Evolutionary conservation across 2,797 vertebrate species (phyloP).

Genomic region (Podarcis lilfordi): DNA sequence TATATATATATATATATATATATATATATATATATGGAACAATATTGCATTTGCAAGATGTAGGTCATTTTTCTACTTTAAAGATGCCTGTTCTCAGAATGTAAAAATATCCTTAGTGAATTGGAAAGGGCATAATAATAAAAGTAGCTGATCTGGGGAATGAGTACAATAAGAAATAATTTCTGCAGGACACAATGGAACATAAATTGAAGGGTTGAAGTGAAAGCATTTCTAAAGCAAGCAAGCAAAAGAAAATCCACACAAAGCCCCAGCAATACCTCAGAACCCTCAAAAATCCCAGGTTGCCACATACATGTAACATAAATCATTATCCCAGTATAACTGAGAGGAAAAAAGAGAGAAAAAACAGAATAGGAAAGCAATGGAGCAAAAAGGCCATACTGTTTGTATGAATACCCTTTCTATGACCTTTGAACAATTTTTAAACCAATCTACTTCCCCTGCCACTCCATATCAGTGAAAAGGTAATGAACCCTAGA

Average conservation of each 20-base stretch:
- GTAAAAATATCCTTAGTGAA: slow-evolving; percentile 53
- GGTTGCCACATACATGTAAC: slow-evolving; percentile 19
- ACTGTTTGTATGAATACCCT: slow-evolving; percentile 51
- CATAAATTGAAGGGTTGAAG: slow-evolving; percentile 59
- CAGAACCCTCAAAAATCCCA: not conserved
- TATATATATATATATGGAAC: not conserved
- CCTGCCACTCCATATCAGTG: slow-evolving; percentile 41
- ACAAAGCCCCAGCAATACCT: not conserved
- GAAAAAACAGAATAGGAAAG: not conserved
- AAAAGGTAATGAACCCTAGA: slow-evolving; percentile 42
- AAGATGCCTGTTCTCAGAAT: slow-evolving; percentile 53
- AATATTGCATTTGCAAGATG: slow-evolving; percentile 9
- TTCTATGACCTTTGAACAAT: slow-evolving; percentile 43
- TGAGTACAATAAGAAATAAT: slow-evolving; percentile 59
- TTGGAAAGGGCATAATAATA: slow-evolving; percentile 61
- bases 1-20: slow-evolving; percentile 30
- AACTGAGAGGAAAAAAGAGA: not conserved
- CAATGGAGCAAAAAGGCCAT: not conserved
- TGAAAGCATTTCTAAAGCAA: slow-evolving; percentile 31
- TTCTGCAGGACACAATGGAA: slow-evolving; percentile 54
- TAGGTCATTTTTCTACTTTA: slow-evolving; percentile 47
- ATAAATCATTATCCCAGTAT: slow-evolving; percentile 44
- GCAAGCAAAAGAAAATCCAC: not conserved
- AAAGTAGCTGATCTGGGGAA: slow-evolving; percentile 58
- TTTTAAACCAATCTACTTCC: slow-evolving; percentile 46